Conservation (phyloP, 2,797 vertebrate species). For the Macrochelys suwanniensis region DNA sequence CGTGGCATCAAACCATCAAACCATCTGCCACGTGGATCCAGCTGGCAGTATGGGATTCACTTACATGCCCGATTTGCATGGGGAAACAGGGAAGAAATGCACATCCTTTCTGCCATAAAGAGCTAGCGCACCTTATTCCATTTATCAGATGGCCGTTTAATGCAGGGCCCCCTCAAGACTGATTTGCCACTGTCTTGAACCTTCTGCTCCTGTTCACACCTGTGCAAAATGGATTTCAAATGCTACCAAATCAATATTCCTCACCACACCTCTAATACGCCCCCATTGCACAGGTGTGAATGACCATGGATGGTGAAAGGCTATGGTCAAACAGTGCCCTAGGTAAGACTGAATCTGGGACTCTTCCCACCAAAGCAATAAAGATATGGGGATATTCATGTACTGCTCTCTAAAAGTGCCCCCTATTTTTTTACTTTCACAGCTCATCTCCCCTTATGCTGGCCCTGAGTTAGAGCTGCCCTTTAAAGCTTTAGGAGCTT, state of each 20-base stretch:
- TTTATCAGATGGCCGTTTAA: neutral
- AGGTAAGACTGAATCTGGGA: neutral
- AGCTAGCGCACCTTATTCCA: neutral
- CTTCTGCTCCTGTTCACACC: neutral
- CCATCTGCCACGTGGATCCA: neutral
- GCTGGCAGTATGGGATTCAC: neutral
- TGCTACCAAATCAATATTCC: neutral
- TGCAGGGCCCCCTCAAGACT: neutral
- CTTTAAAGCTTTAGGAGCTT: neutral
- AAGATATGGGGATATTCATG: neutral
- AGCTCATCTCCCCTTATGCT: neutral
- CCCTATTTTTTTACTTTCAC: neutral
- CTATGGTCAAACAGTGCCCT: neutral
- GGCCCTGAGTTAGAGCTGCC: neutral
- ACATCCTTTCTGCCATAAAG: neutral
- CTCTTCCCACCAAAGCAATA: neutral
- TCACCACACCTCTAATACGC: neutral
- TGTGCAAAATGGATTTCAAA: neutral
- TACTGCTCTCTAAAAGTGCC: neutral
- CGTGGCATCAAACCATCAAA: neutral
- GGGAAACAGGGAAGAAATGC: neutral
- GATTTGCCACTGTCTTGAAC: neutral
- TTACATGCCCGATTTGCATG: rapidly evolving
- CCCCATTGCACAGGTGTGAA: neutral
- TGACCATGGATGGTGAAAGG: neutral